phyloP scores from a whole-genome alignment of 2,888 invertebrate genomes.

The Cyaniris semiargus region DNA sequence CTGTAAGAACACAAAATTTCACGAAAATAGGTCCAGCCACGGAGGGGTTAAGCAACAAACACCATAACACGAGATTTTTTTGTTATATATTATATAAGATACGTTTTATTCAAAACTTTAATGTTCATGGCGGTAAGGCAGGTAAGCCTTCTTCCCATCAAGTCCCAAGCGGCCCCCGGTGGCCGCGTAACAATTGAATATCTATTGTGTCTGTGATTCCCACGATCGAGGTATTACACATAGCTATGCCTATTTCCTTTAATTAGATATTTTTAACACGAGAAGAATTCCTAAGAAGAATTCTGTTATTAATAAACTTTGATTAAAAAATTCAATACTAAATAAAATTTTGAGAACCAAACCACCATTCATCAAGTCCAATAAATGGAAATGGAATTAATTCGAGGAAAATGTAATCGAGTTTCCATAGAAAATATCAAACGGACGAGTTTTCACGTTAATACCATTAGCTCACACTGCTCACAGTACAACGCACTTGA shows the following conservation, averaged over 20 bases:
- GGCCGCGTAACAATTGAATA: too few relatives aligned
- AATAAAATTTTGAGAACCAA: background rate
- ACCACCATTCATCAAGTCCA: background rate
- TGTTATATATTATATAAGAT: too few relatives aligned
- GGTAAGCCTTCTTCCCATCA: too few relatives aligned
- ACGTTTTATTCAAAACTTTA: too few relatives aligned
- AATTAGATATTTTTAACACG: background rate
- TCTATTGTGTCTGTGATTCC: too few relatives aligned
- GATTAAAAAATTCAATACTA: background rate
- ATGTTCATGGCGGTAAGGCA: too few relatives aligned
- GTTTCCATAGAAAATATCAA: conserved; percentile 5
- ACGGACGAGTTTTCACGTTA: background rate
- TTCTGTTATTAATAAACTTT: background rate
- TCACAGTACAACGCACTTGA: background rate
- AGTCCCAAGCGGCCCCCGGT: too few relatives aligned
- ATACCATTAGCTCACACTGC: background rate
- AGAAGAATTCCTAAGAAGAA: background rate
- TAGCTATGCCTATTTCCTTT: too few relatives aligned
- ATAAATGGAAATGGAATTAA: background rate
- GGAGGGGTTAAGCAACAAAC: background rate
- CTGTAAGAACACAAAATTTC: background rate
- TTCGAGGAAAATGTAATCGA: conserved; percentile 7
- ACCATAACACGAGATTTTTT: background rate
- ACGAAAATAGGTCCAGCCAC: background rate
- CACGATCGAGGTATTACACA: too few relatives aligned